Percentiles rank a stretch among this genome's conserved stretches.
phyloP scores from a whole-genome alignment of 2,888 invertebrate species.

The Mayetiola destructor region DNA sequence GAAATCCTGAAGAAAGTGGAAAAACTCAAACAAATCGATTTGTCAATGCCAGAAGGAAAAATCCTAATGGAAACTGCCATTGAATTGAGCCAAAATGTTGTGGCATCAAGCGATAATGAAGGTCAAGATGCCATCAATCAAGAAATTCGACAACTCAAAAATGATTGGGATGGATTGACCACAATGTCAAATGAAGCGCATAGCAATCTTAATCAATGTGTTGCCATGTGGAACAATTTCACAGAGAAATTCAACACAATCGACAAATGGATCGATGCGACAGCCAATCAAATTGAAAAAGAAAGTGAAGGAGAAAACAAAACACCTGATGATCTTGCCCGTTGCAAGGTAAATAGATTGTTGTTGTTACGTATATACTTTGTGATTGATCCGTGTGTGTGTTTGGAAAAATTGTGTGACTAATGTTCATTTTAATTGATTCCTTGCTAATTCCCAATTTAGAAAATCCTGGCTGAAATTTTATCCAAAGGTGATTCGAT shows the following conservation, averaged over 20 bases:
- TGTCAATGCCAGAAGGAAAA: slow-evolving; percentile 56
- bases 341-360: slow-evolving; percentile 44
- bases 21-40: slow-evolving; percentile 53
- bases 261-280: slow-evolving; percentile 59
- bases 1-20: slow-evolving; percentile 60
- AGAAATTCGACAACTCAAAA: slow-evolving; percentile 64
- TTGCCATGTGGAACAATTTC: slow-evolving; percentile 70
- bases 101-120: slow-evolving; percentile 63
- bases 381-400: slow-evolving; percentile 17
- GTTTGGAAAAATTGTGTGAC: slow-evolving; percentile 7
- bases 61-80: slow-evolving; percentile 56
- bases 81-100: slow-evolving; percentile 57
- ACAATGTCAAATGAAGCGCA: slow-evolving; percentile 62
- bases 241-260: slow-evolving; percentile 55
- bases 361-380: slow-evolving; percentile 11
- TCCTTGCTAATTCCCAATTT: slow-evolving; percentile 17
- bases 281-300: slow-evolving; percentile 47
- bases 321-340: slow-evolving; percentile 60
- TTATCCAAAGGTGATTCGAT: slow-evolving; percentile 58
- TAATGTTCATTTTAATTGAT: neutral
- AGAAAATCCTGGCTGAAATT: slow-evolving; percentile 60
- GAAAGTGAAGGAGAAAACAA: slow-evolving; percentile 59
- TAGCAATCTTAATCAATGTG: slow-evolving; percentile 56
- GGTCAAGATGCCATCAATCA: slow-evolving; percentile 68
- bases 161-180: slow-evolving; percentile 70